A percentile compares a stretch with the other conserved stretches of the same genome.
Evolutionary conservation across 2,797 vertebrate species (phyloP).

Genomic region (Naso thynnoides): DNA sequence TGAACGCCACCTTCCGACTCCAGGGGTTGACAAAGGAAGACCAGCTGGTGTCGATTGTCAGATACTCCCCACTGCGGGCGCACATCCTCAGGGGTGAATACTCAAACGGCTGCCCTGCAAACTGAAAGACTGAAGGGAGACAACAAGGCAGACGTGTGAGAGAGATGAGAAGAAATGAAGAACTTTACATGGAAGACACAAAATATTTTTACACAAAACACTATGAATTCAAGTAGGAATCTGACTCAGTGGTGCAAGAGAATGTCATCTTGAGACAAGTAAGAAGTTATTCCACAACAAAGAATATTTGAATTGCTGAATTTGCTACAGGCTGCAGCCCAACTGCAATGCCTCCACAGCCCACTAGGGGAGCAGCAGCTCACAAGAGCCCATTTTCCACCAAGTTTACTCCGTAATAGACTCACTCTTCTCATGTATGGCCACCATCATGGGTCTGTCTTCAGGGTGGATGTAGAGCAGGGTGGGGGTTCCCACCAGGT

Average conservation of each 20-base stretch:
- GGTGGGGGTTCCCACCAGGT: constrained; percentile 91
- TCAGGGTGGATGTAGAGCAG: constrained; percentile 92
- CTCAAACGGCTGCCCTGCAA: constrained; percentile 91
- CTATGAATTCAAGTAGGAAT: not conserved
- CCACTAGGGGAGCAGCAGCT: too few species aligned
- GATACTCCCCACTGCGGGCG: constrained; percentile 91
- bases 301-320: too few species aligned
- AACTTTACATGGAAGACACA: not conserved
- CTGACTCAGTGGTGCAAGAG: not conserved
- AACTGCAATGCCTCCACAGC: too few species aligned
- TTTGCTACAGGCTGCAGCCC: too few species aligned
- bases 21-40: constrained; percentile 96
- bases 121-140: constrained; percentile 87
- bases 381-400: too few species aligned
- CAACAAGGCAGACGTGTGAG: not conserved
- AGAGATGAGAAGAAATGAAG: not conserved
- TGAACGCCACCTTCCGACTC: constrained; percentile 94
- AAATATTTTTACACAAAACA: not conserved
- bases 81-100: constrained; percentile 92
- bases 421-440: constrained; percentile 94
- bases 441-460: constrained; percentile 91
- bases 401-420: constrained; percentile 11
- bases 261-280: not conserved
- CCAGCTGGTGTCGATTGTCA: constrained; percentile 96
- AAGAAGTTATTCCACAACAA: too few species aligned